These are phyloP conservation scores for Troides helena DNA, from an alignment of 2,888 invertebrate genomes.

Conservation along the genomic window DNA sequence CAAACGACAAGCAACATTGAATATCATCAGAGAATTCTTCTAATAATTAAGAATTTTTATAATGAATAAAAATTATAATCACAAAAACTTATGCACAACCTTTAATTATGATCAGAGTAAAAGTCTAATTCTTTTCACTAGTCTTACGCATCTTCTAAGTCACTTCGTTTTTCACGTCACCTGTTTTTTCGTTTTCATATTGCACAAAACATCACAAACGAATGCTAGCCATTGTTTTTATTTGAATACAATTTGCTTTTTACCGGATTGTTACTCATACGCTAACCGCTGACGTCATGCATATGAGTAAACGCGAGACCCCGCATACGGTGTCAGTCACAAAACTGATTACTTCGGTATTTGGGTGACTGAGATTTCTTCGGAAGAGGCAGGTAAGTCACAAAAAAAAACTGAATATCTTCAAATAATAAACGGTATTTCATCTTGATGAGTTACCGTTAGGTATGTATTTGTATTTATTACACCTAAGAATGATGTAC, in stretches of 20 bases:
- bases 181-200: neutral
- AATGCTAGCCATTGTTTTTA: conserved; percentile 30
- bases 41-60: too few species aligned
- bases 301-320: conserved; percentile 64
- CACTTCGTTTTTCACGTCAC: neutral
- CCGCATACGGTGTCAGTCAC: conserved; percentile 50
- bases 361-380: conserved; percentile 54
- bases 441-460: conserved; percentile 18
- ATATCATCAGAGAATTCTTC: too few species aligned
- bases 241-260: conserved; percentile 48
- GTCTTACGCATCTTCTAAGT: neutral
- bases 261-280: conserved; percentile 65
- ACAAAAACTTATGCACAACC: too few species aligned
- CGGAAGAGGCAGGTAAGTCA: conserved; percentile 33
- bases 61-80: too few species aligned
- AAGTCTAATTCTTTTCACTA: neutral
- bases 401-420: conserved; percentile 30
- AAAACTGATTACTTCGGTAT: conserved; percentile 54
- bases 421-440: conserved; percentile 30
- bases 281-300: conserved; percentile 70
- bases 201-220: neutral
- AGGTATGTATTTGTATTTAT: conserved; percentile 21
- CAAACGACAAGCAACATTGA: too few species aligned
- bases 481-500: neutral
- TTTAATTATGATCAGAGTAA: too few species aligned